Evolutionary conservation across 2,113 vertebrate genomes (phyloP).

Genomic region (Eudyptes chrysolophus): DNA sequence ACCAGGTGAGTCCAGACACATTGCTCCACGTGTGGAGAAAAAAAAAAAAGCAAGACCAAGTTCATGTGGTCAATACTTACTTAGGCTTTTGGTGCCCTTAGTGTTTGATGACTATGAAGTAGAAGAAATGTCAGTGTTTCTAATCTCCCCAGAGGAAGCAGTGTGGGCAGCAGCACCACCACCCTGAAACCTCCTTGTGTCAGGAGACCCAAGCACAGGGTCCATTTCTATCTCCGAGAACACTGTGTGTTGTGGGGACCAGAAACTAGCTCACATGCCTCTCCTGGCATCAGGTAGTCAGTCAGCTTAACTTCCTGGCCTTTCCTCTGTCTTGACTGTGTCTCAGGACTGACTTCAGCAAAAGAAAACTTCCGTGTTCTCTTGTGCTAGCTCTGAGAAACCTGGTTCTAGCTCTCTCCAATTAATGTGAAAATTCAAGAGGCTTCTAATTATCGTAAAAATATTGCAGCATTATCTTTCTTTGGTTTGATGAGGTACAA

Average conservation of each 20-base stretch:
- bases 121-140: neutral
- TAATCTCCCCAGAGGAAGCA: neutral
- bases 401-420: neutral
- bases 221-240: neutral
- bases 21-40: accelerated
- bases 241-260: neutral
- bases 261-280: accelerated
- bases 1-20: neutral
- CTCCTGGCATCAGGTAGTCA: neutral
- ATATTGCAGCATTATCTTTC: neutral
- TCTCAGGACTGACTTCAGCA: neutral
- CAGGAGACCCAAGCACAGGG: neutral
- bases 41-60: neutral
- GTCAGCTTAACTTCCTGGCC: neutral
- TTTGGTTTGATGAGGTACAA: neutral
- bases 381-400: neutral
- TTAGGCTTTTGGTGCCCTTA: neutral
- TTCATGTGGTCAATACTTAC: neutral
- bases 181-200: accelerated
- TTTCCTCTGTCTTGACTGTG: accelerated
- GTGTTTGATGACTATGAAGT: neutral
- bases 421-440: neutral
- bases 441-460: neutral
- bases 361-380: neutral
- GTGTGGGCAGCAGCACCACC: neutral